Conservation (phyloP, 2,113 vertebrate species). For the Alectura lathami region DNA sequence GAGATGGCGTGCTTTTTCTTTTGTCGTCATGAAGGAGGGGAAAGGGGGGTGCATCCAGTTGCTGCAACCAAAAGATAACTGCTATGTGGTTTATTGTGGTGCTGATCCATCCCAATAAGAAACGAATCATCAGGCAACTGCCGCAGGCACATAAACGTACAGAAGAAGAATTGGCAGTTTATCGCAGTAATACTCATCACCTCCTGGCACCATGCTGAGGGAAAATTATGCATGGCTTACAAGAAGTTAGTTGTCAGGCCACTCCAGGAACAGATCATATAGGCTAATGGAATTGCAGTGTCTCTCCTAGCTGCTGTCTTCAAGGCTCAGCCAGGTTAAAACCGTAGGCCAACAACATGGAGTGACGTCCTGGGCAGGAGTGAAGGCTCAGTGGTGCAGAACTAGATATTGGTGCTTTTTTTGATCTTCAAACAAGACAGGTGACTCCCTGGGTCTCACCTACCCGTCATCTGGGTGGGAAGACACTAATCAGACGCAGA, state of each 20-base stretch:
- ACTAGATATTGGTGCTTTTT: neutral
- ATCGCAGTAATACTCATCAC: neutral
- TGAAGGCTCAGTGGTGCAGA: neutral
- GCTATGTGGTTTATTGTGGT: neutral
- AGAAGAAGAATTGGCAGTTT: neutral
- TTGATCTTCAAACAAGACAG: neutral
- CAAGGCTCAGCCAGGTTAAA: neutral
- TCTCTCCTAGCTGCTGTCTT: neutral
- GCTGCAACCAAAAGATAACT: neutral
- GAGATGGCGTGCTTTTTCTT: neutral
- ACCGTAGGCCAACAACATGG: fast-evolving
- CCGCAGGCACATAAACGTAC: constrained; percentile 17
- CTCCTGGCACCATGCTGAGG: neutral
- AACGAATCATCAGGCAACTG: constrained; percentile 12
- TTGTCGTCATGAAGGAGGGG: neutral
- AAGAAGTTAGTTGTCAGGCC: neutral
- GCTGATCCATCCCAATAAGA: neutral
- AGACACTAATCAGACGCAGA: neutral
- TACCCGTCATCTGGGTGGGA: neutral
- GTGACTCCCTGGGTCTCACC: neutral
- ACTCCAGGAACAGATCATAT: neutral
- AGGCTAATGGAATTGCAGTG: neutral
- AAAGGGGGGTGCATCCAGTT: neutral
- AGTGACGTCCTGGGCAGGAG: neutral
- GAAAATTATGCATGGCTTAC: neutral